Evolutionary conservation across 2,888 invertebrate genomes (phyloP), one percentile per base, ranked within the genome.

Genomic region (Folsomia manolachei): DNA sequence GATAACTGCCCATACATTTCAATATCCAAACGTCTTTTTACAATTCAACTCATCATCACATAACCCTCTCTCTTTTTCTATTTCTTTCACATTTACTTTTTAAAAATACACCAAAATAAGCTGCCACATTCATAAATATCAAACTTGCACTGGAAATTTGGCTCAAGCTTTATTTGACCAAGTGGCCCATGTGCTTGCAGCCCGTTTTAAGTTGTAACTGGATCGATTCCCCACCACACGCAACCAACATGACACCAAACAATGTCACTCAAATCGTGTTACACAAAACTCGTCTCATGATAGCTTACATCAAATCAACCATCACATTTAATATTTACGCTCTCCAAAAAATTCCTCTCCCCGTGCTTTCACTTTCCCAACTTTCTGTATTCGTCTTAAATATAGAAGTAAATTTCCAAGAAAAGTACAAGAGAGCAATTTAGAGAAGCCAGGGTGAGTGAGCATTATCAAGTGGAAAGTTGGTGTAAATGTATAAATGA

Each of bases 1-100:
- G 39, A 56, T 56, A 56, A 56, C 56, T 56, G 56, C 56, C 56
- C 56, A 56, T 56, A 56, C 56, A 56, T 56, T 56, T 56, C 56
- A 56, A 56, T 56, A 56, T 19, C 7, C 11, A 4, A 39, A 39
- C 39, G 39, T 39, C 39, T 39, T n/a, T n/a, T 39, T 14, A 39
- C 39, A 4, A 39, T 39, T 14, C 39, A 14, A 39, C 39, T 39
- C 39, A 39, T 39, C 39, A 39, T 39, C 39, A 39, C 39, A 39
- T 39, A 9, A 4, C 14, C 39, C 39, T 39, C 39, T 14, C 39
- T 39, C 39, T 14, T 14, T 39, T 14, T 39, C 39, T 14, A 4
- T 39, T 14, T 14, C 39, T 39, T 14, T 4, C 39, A 39, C 39
- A 39, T 39, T 39, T 39, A 14, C 14, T 39, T 39, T 14, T 14